Percentiles rank a stretch among this genome's conserved stretches.
phyloP scores from a whole-genome alignment of 1,140 invertebrate species.

The Conus ventricosus region DNA sequence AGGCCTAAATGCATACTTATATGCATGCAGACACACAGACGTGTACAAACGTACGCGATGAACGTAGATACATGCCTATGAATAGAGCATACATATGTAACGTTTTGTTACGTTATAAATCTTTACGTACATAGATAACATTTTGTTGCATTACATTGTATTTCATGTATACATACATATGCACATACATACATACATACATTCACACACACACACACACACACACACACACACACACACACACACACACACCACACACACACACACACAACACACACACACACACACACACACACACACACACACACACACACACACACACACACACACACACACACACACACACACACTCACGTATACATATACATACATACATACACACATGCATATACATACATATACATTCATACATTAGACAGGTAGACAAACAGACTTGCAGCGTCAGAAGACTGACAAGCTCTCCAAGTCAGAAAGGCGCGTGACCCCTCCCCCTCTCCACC shows the following conservation, averaged over 20 bases:
- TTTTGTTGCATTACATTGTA: too few species aligned
- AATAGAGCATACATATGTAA: too few species aligned
- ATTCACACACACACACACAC: not conserved
- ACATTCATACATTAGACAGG: not conserved
- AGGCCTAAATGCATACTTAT: not conserved
- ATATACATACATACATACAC: not conserved
- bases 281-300: constrained; percentile 6
- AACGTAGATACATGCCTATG: too few species aligned
- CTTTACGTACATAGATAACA: too few species aligned
- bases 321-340: too few species aligned
- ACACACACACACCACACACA: too few species aligned
- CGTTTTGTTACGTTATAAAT: too few species aligned
- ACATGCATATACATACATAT: not conserved
- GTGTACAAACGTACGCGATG: not conserved
- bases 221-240: not conserved
- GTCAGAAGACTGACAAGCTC: too few species aligned
- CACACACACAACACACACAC: constrained; percentile 8
- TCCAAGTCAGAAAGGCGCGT: too few species aligned
- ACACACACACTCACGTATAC: not conserved
- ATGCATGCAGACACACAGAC: not conserved
- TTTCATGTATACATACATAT: not conserved
- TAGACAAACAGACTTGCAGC: too few species aligned
- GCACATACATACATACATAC: not conserved
- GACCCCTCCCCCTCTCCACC: too few species aligned
- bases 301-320: not conserved